Evolutionary conservation across 2,888 invertebrate genomes (phyloP).

Genomic region (Drosophila bunnanda): DNA sequence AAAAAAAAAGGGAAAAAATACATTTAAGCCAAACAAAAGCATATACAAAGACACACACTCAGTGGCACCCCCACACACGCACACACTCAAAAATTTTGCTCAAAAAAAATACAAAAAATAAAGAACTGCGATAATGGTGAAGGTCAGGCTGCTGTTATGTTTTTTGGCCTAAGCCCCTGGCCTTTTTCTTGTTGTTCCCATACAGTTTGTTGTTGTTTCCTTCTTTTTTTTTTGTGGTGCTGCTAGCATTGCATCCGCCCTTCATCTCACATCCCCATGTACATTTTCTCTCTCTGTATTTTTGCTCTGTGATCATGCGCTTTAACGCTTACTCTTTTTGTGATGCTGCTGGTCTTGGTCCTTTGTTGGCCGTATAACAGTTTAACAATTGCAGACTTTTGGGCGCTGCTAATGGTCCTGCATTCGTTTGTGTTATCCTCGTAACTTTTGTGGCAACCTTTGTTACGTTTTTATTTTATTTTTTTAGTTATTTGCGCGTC

Average conservation of each 20-base stretch:
- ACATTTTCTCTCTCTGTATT: conserved; percentile 7
- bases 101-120: conserved; percentile 13
- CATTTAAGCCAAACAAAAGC: conserved; percentile 69
- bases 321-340: conserved; percentile 21
- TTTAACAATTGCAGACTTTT: conserved; percentile 72
- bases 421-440: conserved; percentile 53
- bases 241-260: conserved; percentile 54
- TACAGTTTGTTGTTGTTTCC: conserved; percentile 25
- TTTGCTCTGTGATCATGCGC: conserved; percentile 63
- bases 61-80: conserved; percentile 37
- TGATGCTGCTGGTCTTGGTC: conserved; percentile 34
- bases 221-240: background rate
- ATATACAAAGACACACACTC: conserved; percentile 28
- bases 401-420: conserved; percentile 55
- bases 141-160: conserved; percentile 77
- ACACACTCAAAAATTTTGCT: conserved; percentile 19
- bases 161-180: conserved; percentile 51
- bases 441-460: conserved; percentile 49
- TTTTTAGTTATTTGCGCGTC: conserved; percentile 60
- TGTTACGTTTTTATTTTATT: conserved; percentile 25
- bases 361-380: conserved; percentile 66
- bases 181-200: conserved; percentile 25
- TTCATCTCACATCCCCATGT: conserved; percentile 25
- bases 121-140: conserved; percentile 69
- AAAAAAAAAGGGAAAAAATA: conserved; percentile 60